Percentiles rank a stretch among this genome's conserved stretches.
phyloP scores from a whole-genome alignment of 2,113 vertebrate species.

The Epinephelus cyanopodus region DNA sequence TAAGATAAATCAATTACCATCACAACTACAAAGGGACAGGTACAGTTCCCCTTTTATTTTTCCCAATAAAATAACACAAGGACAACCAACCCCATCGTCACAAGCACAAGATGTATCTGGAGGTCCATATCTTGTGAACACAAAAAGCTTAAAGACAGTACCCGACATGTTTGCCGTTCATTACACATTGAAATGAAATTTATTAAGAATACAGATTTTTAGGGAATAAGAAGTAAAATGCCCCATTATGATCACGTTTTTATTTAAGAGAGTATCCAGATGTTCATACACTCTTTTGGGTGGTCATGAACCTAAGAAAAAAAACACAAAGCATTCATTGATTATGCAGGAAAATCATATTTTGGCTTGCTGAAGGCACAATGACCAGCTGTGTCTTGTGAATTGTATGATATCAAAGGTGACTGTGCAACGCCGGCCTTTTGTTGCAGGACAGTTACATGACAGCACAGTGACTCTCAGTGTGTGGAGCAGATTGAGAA shows the following conservation, averaged over 20 bases:
- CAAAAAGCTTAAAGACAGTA: no score
- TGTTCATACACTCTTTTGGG: neutral
- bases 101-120: no score
- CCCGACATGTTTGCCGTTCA: no score
- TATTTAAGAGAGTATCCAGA: neutral
- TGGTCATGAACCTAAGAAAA: neutral
- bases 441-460: conserved; percentile 9
- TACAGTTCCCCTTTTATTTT: no score
- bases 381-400: neutral
- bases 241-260: neutral
- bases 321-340: neutral
- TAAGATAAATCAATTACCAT: no score
- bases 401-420: neutral
- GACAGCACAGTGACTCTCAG: neutral
- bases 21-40: no score
- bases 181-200: no score
- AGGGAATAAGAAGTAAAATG: no score
- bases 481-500: conserved; percentile 16
- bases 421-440: neutral
- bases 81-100: no score
- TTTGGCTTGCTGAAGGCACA: neutral
- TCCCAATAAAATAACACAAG: no score
- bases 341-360: neutral
- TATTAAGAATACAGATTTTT: no score
- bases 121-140: no score